Evolutionary conservation across 1,140 invertebrate species (phyloP).

Genomic region (Temnothorax longispinosus): DNA sequence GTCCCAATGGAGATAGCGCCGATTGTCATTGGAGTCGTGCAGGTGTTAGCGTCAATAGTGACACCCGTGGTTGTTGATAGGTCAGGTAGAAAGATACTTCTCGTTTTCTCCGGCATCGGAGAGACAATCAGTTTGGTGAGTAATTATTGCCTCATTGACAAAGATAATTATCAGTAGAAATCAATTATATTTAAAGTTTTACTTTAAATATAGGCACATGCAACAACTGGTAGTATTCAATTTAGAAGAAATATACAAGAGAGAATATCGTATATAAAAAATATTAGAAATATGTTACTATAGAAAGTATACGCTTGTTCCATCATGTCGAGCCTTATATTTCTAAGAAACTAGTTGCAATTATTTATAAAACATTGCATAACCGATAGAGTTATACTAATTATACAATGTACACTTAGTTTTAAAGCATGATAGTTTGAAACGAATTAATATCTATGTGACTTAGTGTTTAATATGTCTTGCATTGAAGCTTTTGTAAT

Average conservation of each 20-base stretch:
- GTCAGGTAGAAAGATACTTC: conserved; percentile 90
- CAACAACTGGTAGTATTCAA: neutral
- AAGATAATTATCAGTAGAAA: neutral
- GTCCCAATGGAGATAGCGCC: conserved; percentile 88
- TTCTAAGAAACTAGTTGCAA: neutral
- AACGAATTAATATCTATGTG: neutral
- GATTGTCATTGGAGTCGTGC: conserved; percentile 92
- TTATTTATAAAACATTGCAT: neutral
- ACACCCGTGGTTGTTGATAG: conserved; percentile 92
- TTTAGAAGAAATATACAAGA: neutral
- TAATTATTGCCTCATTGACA: neutral
- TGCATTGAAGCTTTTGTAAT: neutral
- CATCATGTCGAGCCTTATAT: neutral
- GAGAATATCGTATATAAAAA: neutral
- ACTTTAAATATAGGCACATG: neutral
- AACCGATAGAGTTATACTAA: neutral
- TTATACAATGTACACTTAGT: neutral
- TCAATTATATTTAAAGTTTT: neutral
- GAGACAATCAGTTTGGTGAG: conserved; percentile 86
- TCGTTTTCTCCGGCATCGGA: conserved; percentile 90
- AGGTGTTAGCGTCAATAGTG: conserved; percentile 89
- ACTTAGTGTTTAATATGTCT: neutral
- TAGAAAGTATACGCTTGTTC: neutral
- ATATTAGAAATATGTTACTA: neutral
- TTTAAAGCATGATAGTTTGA: neutral